Conservation (phyloP, 2,797 vertebrate species). For the Cirrhinus molitorella region DNA sequence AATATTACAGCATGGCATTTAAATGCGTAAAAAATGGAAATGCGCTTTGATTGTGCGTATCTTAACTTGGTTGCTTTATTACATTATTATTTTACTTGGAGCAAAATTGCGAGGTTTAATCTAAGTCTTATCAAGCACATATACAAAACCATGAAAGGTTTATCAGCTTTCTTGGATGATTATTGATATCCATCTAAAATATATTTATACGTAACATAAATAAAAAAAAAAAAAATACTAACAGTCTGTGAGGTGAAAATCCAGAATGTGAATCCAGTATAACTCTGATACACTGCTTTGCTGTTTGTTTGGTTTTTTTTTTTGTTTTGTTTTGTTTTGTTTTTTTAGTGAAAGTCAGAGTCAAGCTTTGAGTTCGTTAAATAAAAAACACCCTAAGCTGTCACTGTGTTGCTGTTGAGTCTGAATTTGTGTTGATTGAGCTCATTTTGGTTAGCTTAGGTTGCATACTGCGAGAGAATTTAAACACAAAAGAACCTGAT, state of each 20-base stretch:
- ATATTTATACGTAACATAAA: too few relatives aligned
- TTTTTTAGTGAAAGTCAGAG: background rate
- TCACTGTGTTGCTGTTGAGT: conserved; percentile 49
- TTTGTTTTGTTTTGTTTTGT: too few relatives aligned
- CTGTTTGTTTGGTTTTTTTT: background rate
- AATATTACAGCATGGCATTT: background rate
- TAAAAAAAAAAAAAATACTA: background rate
- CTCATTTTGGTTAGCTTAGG: conserved; percentile 44
- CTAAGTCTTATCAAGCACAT: conserved; percentile 28
- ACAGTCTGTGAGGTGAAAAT: background rate
- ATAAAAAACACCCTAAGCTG: conserved; percentile 8
- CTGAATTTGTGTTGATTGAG: conserved; percentile 59
- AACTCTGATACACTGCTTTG: background rate
- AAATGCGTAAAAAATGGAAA: conserved; percentile 6
- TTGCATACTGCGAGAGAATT: conserved; percentile 52
- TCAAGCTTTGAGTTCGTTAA: too few relatives aligned
- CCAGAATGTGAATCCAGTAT: background rate
- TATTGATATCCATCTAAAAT: background rate
- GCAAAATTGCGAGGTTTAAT: background rate
- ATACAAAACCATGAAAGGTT: conserved; percentile 1
- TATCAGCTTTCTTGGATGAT: conserved; percentile 3
- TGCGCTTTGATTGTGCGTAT: background rate
- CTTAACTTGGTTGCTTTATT: background rate
- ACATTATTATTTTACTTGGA: background rate
- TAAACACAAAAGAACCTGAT: conserved; percentile 72